Base-by-base conservation (phyloP, 2,113 vertebrate species). In the Petromus typicus region DNA sequence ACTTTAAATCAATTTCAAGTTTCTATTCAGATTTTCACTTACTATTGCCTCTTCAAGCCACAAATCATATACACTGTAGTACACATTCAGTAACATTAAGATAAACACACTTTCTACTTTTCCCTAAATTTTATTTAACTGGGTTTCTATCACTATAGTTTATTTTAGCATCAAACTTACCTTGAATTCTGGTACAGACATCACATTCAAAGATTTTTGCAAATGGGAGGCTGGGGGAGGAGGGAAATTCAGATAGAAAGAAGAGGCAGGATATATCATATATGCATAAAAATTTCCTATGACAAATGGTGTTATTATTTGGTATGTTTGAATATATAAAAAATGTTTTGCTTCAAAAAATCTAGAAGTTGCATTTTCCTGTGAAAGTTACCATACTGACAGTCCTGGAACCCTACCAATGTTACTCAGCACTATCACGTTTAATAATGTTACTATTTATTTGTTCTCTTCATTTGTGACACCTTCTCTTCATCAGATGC, bases 1-100 rank as follows among this genome's bases (percentile, higher is more conserved):
- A 32, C 57, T 64, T 89, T 54, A 90, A 90, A 64, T 80, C 85
- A 27, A 61, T 89, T 84, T 89, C 25, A 81, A 63, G 17, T 67
- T 93, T 83, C 37, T 43, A 17, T 90, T 89, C 40, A 86, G 34
- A 92, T 64, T 83, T 89, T 57, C 23, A 57, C 12, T 34, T 54
- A 40, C 12, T 37, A 89, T 40, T 48, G 12, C 37, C 37, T 76
- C 51, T 90, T 89, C 86, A 88, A 81, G 6, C 79, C 63, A 83
- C 73, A 76, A 48, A 61, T 45, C 63, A 64, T 43, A n/a, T 1
- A 83, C 3, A n/a, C 5, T 32, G 8, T 63, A 85, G 84, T 67
- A 69, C 18, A 84, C 56, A 93, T 92, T 63, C 43, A 17, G 7
- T 80, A 69, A 61, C 2, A 67, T 8, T 67, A 80, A 61, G 34